Conservation (phyloP, 2,797 vertebrate species). For the Tapirus indicus region DNA sequence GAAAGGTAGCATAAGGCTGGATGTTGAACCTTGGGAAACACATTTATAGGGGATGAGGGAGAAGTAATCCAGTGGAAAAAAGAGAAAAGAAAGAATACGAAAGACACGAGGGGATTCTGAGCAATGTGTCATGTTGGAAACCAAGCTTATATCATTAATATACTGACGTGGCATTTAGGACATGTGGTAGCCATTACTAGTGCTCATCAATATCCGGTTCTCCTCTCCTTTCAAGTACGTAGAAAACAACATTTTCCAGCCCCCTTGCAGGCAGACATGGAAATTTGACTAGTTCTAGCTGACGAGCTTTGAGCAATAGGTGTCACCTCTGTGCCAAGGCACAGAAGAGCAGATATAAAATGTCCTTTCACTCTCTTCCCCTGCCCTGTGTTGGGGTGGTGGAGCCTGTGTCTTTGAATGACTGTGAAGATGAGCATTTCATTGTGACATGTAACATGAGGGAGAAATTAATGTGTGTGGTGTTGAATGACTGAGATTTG, state of each 20-base stretch:
- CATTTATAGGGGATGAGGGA: not conserved
- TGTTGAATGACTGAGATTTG: not conserved
- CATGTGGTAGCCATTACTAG: not conserved
- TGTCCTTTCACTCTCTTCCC: not conserved
- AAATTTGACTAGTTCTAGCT: not conserved
- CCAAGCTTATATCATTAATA: not conserved
- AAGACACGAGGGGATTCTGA: not conserved
- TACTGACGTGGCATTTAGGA: no score
- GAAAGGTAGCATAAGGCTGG: not conserved
- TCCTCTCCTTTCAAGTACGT: not conserved
- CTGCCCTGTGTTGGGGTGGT: no score
- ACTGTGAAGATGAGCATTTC: not conserved
- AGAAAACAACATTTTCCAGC: not conserved
- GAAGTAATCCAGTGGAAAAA: not conserved
- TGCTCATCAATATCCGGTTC: not conserved
- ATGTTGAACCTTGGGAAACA: not conserved
- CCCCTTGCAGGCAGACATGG: not conserved
- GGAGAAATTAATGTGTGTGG: not conserved
- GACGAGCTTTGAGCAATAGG: not conserved
- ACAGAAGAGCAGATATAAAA: no score
- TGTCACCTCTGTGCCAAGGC: not conserved
- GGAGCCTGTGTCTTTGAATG: not conserved
- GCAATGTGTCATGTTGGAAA: not conserved
- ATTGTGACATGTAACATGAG: not conserved
- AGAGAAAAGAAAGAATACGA: not conserved